A percentile compares a stretch with the other conserved stretches of the same genome.
Evolutionary conservation across 2,888 invertebrate genomes (phyloP).

Genomic region (Dryomyza anilis): DNA sequence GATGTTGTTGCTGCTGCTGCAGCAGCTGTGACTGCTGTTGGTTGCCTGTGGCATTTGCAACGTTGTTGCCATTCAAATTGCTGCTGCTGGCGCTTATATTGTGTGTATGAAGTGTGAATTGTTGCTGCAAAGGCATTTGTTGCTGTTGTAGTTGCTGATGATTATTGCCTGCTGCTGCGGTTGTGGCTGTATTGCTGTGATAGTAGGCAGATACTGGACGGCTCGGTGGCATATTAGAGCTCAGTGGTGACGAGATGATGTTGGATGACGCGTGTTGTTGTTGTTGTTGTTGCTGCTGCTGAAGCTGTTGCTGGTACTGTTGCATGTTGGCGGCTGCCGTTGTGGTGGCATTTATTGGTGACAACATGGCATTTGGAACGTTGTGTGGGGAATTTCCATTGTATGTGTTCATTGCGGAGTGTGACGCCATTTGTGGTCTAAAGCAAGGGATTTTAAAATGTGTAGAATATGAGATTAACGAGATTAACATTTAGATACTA

Average conservation of each 20-base stretch:
- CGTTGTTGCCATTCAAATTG: conserved; percentile 51
- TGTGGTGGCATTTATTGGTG: conserved; percentile 41
- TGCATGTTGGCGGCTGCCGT: conserved; percentile 36
- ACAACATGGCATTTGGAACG: conserved; percentile 42
- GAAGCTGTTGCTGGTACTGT: conserved; percentile 46
- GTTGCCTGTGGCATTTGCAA: conserved; percentile 29
- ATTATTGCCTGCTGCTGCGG: conserved; percentile 36
- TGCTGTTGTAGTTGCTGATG: conserved; percentile 47
- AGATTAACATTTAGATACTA: too few relatives aligned
- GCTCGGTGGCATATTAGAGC: conserved; percentile 49
- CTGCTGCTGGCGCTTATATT: conserved; percentile 53
- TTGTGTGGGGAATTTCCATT: conserved; percentile 56
- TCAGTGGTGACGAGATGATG: conserved; percentile 37
- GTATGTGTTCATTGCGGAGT: conserved; percentile 53
- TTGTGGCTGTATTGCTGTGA: conserved; percentile 48
- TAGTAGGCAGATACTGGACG: conserved; percentile 61
- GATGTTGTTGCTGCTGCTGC: conserved; percentile 45
- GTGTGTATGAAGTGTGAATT: conserved; percentile 46
- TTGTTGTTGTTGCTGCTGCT: conserved; percentile 43
- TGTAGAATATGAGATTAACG: too few relatives aligned
- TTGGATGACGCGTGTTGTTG: conserved; percentile 38
- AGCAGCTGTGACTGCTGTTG: conserved; percentile 40
- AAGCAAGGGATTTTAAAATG: too few relatives aligned
- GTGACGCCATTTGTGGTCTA: conserved; percentile 53
- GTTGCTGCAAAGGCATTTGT: conserved; percentile 47